Evolutionary conservation across 2,797 vertebrate genomes (phyloP).

Genomic region (Helicolenus hilgendorfi): DNA sequence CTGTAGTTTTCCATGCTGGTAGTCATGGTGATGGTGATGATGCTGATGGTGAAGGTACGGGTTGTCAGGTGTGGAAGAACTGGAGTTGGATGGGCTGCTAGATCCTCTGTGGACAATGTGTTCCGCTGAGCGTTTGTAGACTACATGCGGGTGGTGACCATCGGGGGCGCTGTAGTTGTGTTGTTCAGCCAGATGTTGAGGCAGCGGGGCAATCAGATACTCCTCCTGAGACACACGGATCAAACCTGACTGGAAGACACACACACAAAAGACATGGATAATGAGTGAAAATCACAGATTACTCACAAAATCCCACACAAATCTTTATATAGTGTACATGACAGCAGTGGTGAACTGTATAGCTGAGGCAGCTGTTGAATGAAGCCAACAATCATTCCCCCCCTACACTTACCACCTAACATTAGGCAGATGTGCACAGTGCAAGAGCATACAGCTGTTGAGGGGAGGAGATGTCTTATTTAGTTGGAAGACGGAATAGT

Average conservation of each 20-base stretch:
- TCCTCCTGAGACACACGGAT: constrained; percentile 93
- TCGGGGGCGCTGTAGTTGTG: constrained; percentile 94
- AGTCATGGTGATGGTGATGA: constrained; percentile 71
- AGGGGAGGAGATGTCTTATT: constrained; percentile 9
- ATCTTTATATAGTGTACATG: background rate
- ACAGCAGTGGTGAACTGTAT: background rate
- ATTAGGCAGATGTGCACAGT: constrained; percentile 64
- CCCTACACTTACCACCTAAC: constrained; percentile 23
- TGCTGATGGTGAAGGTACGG: constrained; percentile 40
- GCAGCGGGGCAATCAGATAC: constrained; percentile 95
- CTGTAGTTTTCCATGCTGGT: constrained; percentile 88
- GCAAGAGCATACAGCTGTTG: constrained; percentile 33
- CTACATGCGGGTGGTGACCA: constrained; percentile 95
- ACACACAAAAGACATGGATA: constrained; percentile 7
- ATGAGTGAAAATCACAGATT: background rate
- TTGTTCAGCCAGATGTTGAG: constrained; percentile 92
- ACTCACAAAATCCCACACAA: background rate
- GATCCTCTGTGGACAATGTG: constrained; percentile 83
- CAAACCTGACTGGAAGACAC: constrained; percentile 93
- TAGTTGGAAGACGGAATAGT: constrained; percentile 1
- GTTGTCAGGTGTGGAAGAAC: constrained; percentile 34
- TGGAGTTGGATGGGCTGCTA: constrained; percentile 27
- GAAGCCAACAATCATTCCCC: constrained; percentile 2
- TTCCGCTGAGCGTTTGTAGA: constrained; percentile 96
- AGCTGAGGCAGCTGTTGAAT: constrained; percentile 34